Base-by-base conservation (phyloP, 1,140 invertebrate species). In the Bombus superbus region DNA sequence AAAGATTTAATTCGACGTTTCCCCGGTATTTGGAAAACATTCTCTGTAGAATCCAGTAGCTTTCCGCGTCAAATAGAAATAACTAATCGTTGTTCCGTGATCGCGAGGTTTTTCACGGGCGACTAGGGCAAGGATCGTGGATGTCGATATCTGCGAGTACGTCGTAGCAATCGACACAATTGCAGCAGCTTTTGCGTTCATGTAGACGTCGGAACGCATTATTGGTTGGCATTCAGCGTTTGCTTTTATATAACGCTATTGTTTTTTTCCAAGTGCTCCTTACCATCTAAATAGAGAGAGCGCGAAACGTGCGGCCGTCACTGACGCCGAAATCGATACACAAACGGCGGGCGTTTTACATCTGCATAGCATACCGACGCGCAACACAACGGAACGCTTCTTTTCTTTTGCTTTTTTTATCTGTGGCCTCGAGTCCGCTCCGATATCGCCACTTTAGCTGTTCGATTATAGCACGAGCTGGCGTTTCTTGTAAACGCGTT, bases 211-310 rank as follows among this genome's bases (percentile, higher is more conserved):
- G 69, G 53, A 22, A 87, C 78, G 75, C 82, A 42, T 78, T 69
- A 90, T 90, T 89, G 82, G 86, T 86, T 80, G 72, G 81, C 71
- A 80, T 83, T 89, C 85, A 85, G 76, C 81, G 76, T 71, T 78
- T 38, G 42, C 84, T 89, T 89, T 90, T 88, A 90, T 81, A 88
- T 86, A 90, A 86, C 86, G 71, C 66, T 81, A 76, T 89, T 85
- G 88, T 87, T 88, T 90, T 59, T 86, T 76, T 83, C 83, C 89
- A 90, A 90, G 86, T 85, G 80, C 42, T 75, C 68, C 35, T 83
- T 66, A 35, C 40, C 32, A 28, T 87, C 40, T 79, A 90, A 90
- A 90, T 84, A 90, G 75, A 87, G 40, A 66, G n/a, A 35, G 64
- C 6, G 64, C n/a, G 64, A 66, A 32, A 32, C 11, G 11, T 5